These are phyloP conservation scores for Drosophila sp. DNA, from an alignment of 1,140 invertebrate genomes.

Conservation along the genomic window DNA sequence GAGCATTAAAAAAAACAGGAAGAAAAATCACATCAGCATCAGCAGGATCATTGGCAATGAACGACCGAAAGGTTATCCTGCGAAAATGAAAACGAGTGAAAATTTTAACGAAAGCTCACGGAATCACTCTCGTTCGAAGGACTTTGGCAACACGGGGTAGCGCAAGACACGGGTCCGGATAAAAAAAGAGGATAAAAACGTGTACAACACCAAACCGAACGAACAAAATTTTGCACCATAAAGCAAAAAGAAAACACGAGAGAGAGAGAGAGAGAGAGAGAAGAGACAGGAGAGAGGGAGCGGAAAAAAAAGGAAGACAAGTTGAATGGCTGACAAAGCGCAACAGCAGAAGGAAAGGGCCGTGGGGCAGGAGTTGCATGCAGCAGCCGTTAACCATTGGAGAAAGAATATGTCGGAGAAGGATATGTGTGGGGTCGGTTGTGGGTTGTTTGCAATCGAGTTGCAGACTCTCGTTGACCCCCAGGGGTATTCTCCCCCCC, in stretches of 20 bases:
- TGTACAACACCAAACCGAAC: constrained; percentile 29
- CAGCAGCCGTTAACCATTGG: constrained; percentile 36
- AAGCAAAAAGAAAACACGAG: constrained; percentile 32
- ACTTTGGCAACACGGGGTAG: constrained; percentile 4
- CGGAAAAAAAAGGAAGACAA: constrained; percentile 30
- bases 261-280: not conserved
- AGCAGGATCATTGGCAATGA: not conserved
- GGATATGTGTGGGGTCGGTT: no score
- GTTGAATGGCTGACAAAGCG: constrained; percentile 66
- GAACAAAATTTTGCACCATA: constrained; percentile 53
- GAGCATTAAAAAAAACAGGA: constrained; percentile 36
- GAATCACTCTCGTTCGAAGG: not conserved
- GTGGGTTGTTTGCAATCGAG: constrained; percentile 1
- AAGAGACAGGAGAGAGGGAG: constrained; percentile 1
- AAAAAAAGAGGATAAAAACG: constrained; percentile 20
- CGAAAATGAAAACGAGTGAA: not conserved
- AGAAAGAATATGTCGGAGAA: not conserved
- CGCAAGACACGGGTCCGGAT: constrained; percentile 33
- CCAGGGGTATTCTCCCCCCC: constrained; percentile 9
- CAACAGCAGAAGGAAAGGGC: constrained; percentile 35
- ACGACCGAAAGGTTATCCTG: not conserved
- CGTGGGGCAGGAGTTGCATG: constrained; percentile 16
- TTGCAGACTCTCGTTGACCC: constrained; percentile 39
- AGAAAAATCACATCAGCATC: not conserved
- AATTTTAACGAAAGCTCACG: no score